These are phyloP conservation scores for Lasioglossum marginatum DNA, from an alignment of 2,888 invertebrate genomes.

Conservation along the genomic window DNA sequence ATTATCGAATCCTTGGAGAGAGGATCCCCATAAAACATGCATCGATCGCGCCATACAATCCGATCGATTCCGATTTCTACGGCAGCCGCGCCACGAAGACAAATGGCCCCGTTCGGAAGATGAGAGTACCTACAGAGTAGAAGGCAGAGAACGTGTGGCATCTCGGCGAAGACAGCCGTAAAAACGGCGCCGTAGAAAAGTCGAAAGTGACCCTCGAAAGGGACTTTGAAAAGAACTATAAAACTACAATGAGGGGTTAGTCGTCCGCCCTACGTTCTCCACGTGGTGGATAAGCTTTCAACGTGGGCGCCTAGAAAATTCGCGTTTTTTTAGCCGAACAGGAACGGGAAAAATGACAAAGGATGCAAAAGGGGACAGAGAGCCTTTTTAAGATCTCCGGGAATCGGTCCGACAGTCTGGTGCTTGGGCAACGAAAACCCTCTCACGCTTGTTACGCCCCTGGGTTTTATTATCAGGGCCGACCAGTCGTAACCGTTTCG, in stretches of 20 bases:
- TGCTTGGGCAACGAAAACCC: conserved; percentile 52
- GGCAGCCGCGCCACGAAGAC: background rate
- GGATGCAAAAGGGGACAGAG: conserved; percentile 38
- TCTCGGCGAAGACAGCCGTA: conserved; percentile 53
- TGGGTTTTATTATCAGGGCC: conserved; percentile 32
- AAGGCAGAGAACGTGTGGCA: conserved; percentile 27
- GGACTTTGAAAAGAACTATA: conserved; percentile 70
- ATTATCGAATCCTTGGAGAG: background rate
- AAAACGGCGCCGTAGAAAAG: conserved; percentile 59
- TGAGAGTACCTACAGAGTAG: background rate
- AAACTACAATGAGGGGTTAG: conserved; percentile 71
- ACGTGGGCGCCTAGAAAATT: conserved; percentile 57
- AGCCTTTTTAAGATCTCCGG: conserved; percentile 54
- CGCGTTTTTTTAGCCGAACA: conserved; percentile 56
- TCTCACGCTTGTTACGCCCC: conserved; percentile 23
- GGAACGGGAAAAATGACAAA: conserved; percentile 60
- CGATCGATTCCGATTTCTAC: conserved; percentile 20
- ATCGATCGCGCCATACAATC: background rate
- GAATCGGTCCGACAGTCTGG: conserved; percentile 43
- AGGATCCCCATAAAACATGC: background rate
- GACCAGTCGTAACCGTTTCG: conserved; percentile 16
- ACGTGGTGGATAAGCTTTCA: conserved; percentile 43
- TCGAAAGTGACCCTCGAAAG: conserved; percentile 68
- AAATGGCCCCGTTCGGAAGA: conserved; percentile 17
- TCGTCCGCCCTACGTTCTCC: conserved; percentile 62